Conservation (phyloP, 1,140 invertebrate species). For the Bombus polaris region DNA sequence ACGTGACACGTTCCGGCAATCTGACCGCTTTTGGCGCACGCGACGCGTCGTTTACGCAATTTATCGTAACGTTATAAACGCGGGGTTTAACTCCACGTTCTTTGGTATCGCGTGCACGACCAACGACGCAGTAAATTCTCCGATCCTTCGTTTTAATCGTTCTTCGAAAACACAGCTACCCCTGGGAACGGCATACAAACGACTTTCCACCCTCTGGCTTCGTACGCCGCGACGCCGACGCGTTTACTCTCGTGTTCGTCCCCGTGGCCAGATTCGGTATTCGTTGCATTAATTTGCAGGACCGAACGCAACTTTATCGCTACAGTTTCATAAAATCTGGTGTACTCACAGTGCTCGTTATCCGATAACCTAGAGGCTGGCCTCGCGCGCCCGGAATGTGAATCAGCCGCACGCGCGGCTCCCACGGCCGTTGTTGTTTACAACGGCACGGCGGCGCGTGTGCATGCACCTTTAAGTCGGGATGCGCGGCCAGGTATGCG, state of each 20-base stretch:
- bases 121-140: slow-evolving; percentile 16
- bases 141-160: slow-evolving; percentile 10
- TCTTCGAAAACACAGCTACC: slow-evolving; percentile 7
- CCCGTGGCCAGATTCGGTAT: neutral
- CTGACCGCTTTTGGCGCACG: slow-evolving; percentile 14
- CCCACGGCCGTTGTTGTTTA: slow-evolving; percentile 65
- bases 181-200: neutral
- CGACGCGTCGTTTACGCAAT: slow-evolving; percentile 21
- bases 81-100: neutral
- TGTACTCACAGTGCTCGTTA: slow-evolving; percentile 42
- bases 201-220: neutral
- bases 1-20: neutral
- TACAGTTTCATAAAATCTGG: slow-evolving; percentile 61
- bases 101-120: slow-evolving; percentile 22
- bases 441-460: slow-evolving; percentile 12
- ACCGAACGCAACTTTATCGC: slow-evolving; percentile 2
- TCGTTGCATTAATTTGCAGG: neutral
- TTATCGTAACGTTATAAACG: slow-evolving; percentile 6
- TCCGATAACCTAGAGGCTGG: slow-evolving; percentile 58
- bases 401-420: slow-evolving; percentile 58
- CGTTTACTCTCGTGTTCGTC: neutral
- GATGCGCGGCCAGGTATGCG: slow-evolving; percentile 34
- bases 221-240: neutral
- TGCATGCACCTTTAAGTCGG: slow-evolving; percentile 44
- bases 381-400: slow-evolving; percentile 59